These are phyloP conservation scores for Bufo gargarizans DNA, from an alignment of 2,113 vertebrate genomes.

Conservation along the genomic window DNA sequence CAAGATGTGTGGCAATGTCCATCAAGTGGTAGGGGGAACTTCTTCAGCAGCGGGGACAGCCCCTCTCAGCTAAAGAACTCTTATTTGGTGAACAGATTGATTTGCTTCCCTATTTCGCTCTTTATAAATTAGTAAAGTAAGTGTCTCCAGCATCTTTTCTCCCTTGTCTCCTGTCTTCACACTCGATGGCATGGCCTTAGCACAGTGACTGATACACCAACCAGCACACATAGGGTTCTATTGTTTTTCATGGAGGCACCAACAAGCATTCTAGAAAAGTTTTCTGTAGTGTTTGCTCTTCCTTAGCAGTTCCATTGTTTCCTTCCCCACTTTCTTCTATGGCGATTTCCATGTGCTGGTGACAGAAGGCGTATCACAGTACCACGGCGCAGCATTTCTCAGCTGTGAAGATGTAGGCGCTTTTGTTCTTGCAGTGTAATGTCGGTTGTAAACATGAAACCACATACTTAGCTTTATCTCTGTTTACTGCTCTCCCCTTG, in stretches of 20 bases:
- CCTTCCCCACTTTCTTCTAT: neutral
- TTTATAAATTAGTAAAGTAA: too few species aligned
- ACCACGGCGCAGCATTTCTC: neutral
- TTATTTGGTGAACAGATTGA: too few species aligned
- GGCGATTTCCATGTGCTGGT: neutral
- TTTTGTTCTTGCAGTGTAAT: slow-evolving; percentile 40
- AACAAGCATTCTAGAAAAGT: neutral
- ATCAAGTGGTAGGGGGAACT: too few species aligned
- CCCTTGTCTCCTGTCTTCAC: neutral
- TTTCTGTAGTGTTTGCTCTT: neutral
- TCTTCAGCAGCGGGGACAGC: too few species aligned
- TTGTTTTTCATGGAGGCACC: neutral
- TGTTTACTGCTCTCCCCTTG: slow-evolving; percentile 32
- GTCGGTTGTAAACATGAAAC: slow-evolving; percentile 40
- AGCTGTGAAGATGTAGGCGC: neutral
- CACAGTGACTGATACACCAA: neutral
- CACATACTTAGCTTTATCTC: slow-evolving; percentile 39
- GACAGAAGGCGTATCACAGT: slow-evolving; percentile 10
- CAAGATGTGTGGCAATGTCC: too few species aligned
- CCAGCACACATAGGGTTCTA: neutral
- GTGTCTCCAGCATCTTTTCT: too few species aligned
- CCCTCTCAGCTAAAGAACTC: too few species aligned
- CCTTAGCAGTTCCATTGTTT: neutral
- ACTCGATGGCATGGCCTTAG: neutral
- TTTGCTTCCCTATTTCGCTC: too few species aligned